Base-by-base conservation (phyloP, 2,113 vertebrate species). In the Okapia johnstoni region DNA sequence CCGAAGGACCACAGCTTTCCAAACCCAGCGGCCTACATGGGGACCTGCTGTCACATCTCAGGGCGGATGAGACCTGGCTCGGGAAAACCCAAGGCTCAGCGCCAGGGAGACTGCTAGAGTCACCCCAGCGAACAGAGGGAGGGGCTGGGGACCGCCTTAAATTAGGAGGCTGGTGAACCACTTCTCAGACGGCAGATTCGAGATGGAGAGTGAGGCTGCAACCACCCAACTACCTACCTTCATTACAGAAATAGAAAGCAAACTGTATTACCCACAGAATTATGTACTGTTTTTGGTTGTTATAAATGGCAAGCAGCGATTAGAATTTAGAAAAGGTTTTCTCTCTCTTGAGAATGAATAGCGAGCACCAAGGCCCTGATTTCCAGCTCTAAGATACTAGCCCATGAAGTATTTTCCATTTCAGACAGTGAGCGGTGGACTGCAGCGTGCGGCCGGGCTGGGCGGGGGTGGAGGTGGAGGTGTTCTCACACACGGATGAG, bases 401-500 rank as follows among this genome's bases (percentile, higher is more conserved):
- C 28, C 57, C 97, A 90, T 55, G 79, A 88, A 94, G 97, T 96
- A 83, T 88, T 61, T 97, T 92, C 97, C 58, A 0, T 11, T 7
- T 25, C 2, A 61, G 83, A 52, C 76, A 14, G 7, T 0, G 23
- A 2, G 7, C 12, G 2, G 50, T 3, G 63, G 40, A 33, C 23
- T 0, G 57, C 43, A 19, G 30, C 25, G 23, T 6, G 61, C 25
- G 0, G 30, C 61, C 1, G 13, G 84, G 81, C 77, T 19, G 7
- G 12, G 19, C 3, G 0, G 40, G 21, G 93, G 61, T 15, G 16
- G 25, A 48, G 58, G 28, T 76, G 77, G 91, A 77, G 89, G 28
- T 2, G 93, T 28, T 19, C 21, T 36, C 12, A 76, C 90, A 80
- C 88, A 92, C 52, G 80, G 66, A 93, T 0, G 81, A 57, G 76